Evolutionary conservation across 1,140 invertebrate species (phyloP).

Genomic region (Hyles vespertilio): DNA sequence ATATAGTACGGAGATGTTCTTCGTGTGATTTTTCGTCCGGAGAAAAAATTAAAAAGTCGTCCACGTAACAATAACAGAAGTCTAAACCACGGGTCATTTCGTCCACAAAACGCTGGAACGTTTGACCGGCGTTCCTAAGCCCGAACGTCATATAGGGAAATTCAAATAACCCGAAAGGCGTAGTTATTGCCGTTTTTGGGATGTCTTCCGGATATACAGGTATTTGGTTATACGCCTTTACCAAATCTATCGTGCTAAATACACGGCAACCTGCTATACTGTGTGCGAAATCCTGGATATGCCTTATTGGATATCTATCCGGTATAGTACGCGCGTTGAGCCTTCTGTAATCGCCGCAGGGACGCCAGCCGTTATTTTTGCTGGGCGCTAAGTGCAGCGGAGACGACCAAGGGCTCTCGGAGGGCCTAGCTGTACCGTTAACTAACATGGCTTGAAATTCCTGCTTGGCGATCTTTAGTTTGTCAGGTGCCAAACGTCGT

Average conservation of each 20-base stretch:
- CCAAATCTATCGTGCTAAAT: constrained; percentile 13
- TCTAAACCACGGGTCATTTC: too few species aligned
- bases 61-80: too few species aligned
- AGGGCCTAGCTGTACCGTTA: constrained; percentile 3
- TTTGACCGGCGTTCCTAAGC: too few species aligned
- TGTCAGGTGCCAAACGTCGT: constrained; percentile 11
- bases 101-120: too few species aligned
- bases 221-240: not conserved
- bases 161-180: too few species aligned
- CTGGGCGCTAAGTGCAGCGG: too few species aligned
- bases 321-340: constrained; percentile 17
- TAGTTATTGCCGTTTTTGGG: too few species aligned
- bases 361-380: constrained; percentile 2
- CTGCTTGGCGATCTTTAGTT: constrained; percentile 6
- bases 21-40: too few species aligned
- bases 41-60: too few species aligned
- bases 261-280: constrained; percentile 4
- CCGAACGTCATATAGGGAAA: too few species aligned
- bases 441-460: constrained; percentile 4
- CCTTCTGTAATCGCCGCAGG: constrained; percentile 10
- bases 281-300: constrained; percentile 19
- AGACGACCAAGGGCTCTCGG: not conserved
- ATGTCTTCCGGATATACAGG: too few species aligned
- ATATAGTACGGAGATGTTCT: too few species aligned
- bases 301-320: not conserved